A percentile compares a stretch with the other conserved stretches of the same genome.
Evolutionary conservation across 2,888 invertebrate genomes (phyloP).

Genomic region (Temnothorax ravouxi): DNA sequence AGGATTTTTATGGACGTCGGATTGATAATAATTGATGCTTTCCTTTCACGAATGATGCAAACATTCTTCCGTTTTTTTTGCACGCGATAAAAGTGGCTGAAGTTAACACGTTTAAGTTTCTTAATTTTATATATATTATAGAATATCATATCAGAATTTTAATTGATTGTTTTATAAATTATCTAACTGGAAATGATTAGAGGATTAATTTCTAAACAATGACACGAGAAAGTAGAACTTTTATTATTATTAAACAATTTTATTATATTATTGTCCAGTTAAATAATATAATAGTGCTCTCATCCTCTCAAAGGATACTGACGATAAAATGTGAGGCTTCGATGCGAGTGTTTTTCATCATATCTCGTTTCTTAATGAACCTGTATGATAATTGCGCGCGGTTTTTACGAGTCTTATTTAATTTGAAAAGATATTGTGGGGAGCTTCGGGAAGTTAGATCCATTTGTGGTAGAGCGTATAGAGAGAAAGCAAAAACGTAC

Average conservation of each 20-base stretch:
- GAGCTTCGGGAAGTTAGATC: slow-evolving; percentile 1
- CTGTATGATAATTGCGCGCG: slow-evolving; percentile 16
- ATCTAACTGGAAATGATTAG: neutral
- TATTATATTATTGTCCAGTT: neutral
- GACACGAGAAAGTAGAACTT: neutral
- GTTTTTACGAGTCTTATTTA: slow-evolving; percentile 11
- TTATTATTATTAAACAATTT: neutral
- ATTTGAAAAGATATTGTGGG: slow-evolving; percentile 18
- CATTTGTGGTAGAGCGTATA: neutral
- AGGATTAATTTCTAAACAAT: neutral
- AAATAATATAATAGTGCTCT: neutral
- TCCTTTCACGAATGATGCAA: neutral
- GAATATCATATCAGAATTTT: neutral
- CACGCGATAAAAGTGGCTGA: neutral
- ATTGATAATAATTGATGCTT: slow-evolving; percentile 23
- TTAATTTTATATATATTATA: neutral
- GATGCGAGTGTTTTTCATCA: neutral
- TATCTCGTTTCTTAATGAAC: neutral
- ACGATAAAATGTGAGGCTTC: neutral
- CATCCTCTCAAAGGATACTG: neutral
- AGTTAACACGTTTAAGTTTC: neutral
- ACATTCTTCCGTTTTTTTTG: neutral
- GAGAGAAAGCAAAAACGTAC: slow-evolving; percentile 48
- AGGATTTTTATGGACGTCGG: slow-evolving; percentile 21
- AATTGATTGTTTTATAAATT: neutral